Conservation (phyloP, 2,113 vertebrate species). For the Lepus americanus region DNA sequence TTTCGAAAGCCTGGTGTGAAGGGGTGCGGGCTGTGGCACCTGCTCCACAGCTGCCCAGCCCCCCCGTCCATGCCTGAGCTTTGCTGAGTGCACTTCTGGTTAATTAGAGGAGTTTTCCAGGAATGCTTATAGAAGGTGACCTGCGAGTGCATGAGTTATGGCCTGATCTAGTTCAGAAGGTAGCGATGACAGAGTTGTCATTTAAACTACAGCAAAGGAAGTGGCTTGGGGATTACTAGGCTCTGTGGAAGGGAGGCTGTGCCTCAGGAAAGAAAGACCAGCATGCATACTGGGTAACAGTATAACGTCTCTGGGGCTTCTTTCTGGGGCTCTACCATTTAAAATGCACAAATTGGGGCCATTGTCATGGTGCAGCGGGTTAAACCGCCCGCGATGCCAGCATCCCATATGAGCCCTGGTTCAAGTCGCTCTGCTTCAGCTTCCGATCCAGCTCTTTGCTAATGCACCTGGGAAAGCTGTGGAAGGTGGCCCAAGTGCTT, state of each 20-base stretch:
- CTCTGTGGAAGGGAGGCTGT: background rate
- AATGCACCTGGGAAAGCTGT: no score
- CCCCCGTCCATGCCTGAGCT: background rate
- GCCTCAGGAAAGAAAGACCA: background rate
- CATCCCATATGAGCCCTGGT: no score
- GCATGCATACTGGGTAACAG: background rate
- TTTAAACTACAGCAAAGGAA: slow-evolving; percentile 22
- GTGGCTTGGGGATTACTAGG: background rate
- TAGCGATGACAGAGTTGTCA: slow-evolving; percentile 5
- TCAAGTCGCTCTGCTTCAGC: no score
- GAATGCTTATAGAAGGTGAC: slow-evolving; percentile 31
- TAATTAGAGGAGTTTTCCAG: slow-evolving; percentile 41
- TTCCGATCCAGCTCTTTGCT: no score
- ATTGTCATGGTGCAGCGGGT: no score
- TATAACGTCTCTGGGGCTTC: slow-evolving; percentile 30
- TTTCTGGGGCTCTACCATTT: background rate
- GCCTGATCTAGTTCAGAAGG: slow-evolving; percentile 52
- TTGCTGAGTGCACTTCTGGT: background rate
- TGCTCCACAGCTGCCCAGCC: background rate
- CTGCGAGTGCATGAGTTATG: slow-evolving; percentile 47
- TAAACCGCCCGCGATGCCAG: no score
- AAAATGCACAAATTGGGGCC: background rate
- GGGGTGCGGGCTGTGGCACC: background rate
- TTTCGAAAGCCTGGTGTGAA: background rate
- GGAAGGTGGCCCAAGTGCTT: no score